Percentiles rank a stretch among this genome's conserved stretches.
Conservation (phyloP, 2,113 vertebrate genomes). For the Anolis sagrei region DNA sequence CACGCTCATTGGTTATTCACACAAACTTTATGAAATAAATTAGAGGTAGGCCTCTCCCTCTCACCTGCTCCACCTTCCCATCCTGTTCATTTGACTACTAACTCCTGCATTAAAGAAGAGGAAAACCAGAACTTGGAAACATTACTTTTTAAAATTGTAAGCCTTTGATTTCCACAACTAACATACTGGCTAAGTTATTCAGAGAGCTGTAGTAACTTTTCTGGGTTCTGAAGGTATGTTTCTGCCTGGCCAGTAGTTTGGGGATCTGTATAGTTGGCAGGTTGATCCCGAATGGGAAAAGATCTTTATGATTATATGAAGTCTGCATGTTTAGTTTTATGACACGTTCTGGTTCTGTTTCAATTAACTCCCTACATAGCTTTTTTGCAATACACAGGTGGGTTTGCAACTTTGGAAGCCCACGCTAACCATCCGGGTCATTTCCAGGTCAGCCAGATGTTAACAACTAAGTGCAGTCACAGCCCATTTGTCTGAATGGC, state of each 20-base stretch:
- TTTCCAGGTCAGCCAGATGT: constrained; percentile 27
- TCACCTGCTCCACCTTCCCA: not conserved
- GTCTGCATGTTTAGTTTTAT: not conserved
- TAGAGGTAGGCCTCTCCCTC: not conserved
- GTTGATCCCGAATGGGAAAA: not conserved
- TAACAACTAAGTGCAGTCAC: constrained; percentile 15
- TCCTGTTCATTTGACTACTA: not conserved
- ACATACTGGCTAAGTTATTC: too few relatives aligned
- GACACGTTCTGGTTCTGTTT: not conserved
- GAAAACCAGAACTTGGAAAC: too few relatives aligned
- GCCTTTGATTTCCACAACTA: too few relatives aligned
- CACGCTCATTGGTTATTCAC: not conserved
- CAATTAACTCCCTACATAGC: not conserved
- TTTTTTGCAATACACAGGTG: constrained; percentile 4
- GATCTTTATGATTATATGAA: not conserved
- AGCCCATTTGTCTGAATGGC: constrained; percentile 17
- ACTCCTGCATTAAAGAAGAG: not conserved
- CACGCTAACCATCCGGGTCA: not conserved
- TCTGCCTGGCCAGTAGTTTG: not conserved
- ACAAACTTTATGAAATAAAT: not conserved
- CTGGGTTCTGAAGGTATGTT: too few relatives aligned
- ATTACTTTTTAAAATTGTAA: too few relatives aligned
- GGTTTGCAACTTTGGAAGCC: constrained; percentile 15
- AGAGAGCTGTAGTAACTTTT: too few relatives aligned
- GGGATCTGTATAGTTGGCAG: too few relatives aligned